Evolutionary conservation across 2,113 vertebrate species (phyloP).

Genomic region (Brienomyrus longianalis): DNA sequence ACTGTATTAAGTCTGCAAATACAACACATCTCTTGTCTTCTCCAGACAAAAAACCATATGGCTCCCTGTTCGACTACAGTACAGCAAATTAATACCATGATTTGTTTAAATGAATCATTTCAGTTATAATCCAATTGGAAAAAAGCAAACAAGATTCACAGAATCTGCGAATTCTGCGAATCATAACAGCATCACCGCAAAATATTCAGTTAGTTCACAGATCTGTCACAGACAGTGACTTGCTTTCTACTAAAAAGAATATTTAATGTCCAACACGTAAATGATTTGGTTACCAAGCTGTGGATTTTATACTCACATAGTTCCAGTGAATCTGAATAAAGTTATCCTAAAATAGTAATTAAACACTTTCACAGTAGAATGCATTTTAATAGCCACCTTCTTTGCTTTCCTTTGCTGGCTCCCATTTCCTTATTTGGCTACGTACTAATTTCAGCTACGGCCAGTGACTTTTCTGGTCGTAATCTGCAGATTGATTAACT

Average conservation of each 20-base stretch:
- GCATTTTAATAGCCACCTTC: not conserved
- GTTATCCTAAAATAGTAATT: not conserved
- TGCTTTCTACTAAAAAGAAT: not conserved
- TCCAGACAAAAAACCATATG: not conserved
- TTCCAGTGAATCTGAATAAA: not conserved
- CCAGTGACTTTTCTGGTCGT: not conserved
- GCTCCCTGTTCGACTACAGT: not conserved
- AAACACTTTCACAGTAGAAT: not conserved
- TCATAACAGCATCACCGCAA: not conserved
- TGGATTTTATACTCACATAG: not conserved
- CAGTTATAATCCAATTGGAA: not conserved
- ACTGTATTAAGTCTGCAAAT: not conserved
- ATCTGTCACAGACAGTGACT: not conserved
- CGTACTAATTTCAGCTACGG: not conserved
- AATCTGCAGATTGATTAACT: conserved; percentile 4
- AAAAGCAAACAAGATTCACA: not conserved
- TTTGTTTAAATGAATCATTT: not conserved
- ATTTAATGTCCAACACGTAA: not conserved
- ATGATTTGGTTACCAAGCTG: not conserved
- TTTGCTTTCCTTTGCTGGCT: not conserved
- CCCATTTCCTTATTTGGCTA: conserved; percentile 6
- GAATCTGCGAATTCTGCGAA: not conserved
- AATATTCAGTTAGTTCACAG: not conserved
- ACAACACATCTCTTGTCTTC: not conserved
- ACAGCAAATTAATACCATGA: not conserved